Percentiles rank a stretch among this genome's conserved stretches.
phyloP scores from a whole-genome alignment of 2,888 invertebrate species.

The Fragum fragum region DNA sequence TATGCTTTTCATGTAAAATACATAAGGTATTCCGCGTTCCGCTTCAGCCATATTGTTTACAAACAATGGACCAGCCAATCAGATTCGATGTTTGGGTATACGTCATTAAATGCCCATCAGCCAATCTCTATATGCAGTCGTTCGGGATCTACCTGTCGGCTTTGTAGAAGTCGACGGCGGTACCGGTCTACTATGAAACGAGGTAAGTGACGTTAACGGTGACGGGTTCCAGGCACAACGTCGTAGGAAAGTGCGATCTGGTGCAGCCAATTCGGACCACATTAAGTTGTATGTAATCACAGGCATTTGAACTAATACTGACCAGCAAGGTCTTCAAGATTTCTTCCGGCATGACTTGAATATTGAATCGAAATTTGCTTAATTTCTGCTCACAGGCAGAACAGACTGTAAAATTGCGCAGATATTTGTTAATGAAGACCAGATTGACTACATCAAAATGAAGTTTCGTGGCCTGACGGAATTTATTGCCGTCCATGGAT shows the following conservation, averaged over 20 bases:
- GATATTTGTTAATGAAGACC: conserved; percentile 18
- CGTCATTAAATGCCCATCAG: too few relatives aligned
- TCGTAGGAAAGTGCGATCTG: background rate
- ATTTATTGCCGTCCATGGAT: conserved; percentile 28
- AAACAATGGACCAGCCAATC: too few relatives aligned
- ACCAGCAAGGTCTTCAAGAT: background rate
- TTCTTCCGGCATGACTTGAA: background rate
- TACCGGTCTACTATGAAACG: background rate
- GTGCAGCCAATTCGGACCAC: background rate
- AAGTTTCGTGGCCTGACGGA: conserved; percentile 14
- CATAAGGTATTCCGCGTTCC: too few relatives aligned
- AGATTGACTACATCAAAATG: background rate
- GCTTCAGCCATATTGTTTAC: too few relatives aligned
- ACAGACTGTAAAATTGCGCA: conserved; percentile 20
- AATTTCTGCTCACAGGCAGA: conserved; percentile 10
- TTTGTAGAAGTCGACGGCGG: too few relatives aligned
- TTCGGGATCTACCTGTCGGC: too few relatives aligned
- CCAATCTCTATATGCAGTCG: too few relatives aligned
- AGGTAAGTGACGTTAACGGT: background rate
- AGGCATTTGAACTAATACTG: background rate
- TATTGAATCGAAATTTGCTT: background rate
- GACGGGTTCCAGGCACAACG: background rate
- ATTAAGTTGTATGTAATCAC: too few relatives aligned
- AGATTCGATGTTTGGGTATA: too few relatives aligned
- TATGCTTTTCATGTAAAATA: too few relatives aligned